phyloP scores from a whole-genome alignment of 2,888 invertebrate genomes.

The Sialis fuliginosa region DNA sequence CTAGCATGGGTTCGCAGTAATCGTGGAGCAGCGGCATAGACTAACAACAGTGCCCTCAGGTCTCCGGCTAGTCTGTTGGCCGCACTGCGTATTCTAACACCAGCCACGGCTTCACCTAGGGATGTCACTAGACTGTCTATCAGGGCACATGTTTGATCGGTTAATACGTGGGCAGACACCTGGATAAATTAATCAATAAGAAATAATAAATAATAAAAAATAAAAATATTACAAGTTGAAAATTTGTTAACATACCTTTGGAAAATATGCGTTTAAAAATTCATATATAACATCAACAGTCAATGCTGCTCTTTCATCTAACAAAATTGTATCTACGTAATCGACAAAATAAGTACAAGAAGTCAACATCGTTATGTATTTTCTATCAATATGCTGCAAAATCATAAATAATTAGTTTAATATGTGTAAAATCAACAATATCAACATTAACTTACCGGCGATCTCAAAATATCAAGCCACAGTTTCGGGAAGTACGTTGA shows the following conservation, averaged over 20 bases:
- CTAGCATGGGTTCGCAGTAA: constrained; percentile 4
- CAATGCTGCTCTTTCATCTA: constrained; percentile 73
- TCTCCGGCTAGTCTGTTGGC: constrained; percentile 35
- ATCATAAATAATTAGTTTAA: constrained; percentile 6
- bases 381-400: constrained; percentile 53
- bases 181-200: constrained; percentile 13
- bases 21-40: constrained; percentile 24
- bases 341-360: constrained; percentile 73
- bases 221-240: neutral
- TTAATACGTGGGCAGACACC: constrained; percentile 40
- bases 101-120: constrained; percentile 31
- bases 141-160: constrained; percentile 38
- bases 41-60: constrained; percentile 35
- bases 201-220: neutral
- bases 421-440: neutral
- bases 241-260: constrained; percentile 45
- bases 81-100: constrained; percentile 30
- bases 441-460: constrained; percentile 34
- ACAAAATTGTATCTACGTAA: constrained; percentile 75
- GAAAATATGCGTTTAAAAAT: constrained; percentile 77
- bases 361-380: constrained; percentile 64
- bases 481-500: constrained; percentile 79
- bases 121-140: constrained; percentile 44
- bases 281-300: constrained; percentile 72
- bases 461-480: constrained; percentile 76